phyloP scores from a whole-genome alignment of 2,888 invertebrate species.

The Clusia tigrina region DNA sequence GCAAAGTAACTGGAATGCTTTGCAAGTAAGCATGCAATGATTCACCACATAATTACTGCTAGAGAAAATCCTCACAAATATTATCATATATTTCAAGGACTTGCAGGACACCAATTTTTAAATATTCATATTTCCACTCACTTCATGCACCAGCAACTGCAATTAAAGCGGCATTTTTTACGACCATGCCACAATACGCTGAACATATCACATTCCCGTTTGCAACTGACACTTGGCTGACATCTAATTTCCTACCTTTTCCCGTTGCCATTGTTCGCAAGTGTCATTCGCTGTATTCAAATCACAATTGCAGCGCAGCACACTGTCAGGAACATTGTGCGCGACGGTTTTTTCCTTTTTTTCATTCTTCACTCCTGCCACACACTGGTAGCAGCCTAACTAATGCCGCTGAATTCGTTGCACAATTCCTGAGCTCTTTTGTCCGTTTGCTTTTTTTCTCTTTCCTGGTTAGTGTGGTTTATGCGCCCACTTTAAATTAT shows the following conservation, averaged over 20 bases:
- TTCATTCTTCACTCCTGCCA: background rate
- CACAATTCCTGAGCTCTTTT: background rate
- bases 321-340: slow-evolving; percentile 1
- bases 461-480: background rate
- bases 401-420: background rate
- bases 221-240: slow-evolving; percentile 37
- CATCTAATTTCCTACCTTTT: slow-evolving; percentile 43
- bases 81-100: no score
- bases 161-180: background rate
- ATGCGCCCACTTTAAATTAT: slow-evolving; percentile 35
- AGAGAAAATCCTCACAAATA: no score
- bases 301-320: background rate
- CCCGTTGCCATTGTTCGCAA: slow-evolving; percentile 9
- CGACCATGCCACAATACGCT: background rate
- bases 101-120: no score
- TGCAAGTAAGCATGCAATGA: no score
- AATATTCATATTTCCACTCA: background rate
- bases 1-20: no score
- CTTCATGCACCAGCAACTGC: no score
- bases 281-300: slow-evolving; percentile 9
- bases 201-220: background rate
- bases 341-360: background rate
- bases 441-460: background rate
- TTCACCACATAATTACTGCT: no score
- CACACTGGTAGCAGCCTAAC: background rate